Base-by-base conservation (phyloP, 2,797 vertebrate genomes). In the Macropodus opercularis region DNA sequence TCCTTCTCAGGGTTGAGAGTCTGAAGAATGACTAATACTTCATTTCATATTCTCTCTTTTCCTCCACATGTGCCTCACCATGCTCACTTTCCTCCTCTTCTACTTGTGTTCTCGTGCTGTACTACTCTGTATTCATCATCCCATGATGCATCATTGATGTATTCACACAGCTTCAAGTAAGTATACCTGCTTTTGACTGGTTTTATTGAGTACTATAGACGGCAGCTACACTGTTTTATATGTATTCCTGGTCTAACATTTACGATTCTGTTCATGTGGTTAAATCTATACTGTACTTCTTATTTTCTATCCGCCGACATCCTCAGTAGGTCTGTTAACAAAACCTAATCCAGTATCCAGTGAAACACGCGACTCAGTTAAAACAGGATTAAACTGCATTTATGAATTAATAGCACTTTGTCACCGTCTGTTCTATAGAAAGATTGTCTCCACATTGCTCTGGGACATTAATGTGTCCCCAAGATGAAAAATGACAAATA, bases 101-200 rank as follows among this genome's bases (percentile, higher is more conserved):
- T 53, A 43, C 54, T 49, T 50, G 50, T 72, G 14, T 56, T 72
- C 40, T 61, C 47, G 8, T 24, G 34, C 34, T 54, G 36, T 46
- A 12, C 50, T 73, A 19, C 53, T 69, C 54, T 80, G 47, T 41
- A 36, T 69, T 71, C 49, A 39, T 71, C 56, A 21, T 51, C 70
- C 72, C 63, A 39, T 53, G 47, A 69, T 83, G 76, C 72, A 75
- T 72, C 75, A 71, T 56, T 73, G 81, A 84, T 73, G 85, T 63
- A 65, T 75, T 46, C 41, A 18, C 72, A 36, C 76, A 90, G 90
- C 88, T 88, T 53, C 87, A 90, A 80, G 89, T 88, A 72, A 87
- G 88, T 85, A 44, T 36, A 74, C 38, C 39, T 53, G 13, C 24
- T 60, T 69, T 58, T 79, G 42, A 49, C 15, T 6, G 29, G 23